Percentiles rank a stretch among this genome's conserved stretches.
phyloP scores from a whole-genome alignment of 2,113 vertebrate genomes.

The Silurus asotus region DNA sequence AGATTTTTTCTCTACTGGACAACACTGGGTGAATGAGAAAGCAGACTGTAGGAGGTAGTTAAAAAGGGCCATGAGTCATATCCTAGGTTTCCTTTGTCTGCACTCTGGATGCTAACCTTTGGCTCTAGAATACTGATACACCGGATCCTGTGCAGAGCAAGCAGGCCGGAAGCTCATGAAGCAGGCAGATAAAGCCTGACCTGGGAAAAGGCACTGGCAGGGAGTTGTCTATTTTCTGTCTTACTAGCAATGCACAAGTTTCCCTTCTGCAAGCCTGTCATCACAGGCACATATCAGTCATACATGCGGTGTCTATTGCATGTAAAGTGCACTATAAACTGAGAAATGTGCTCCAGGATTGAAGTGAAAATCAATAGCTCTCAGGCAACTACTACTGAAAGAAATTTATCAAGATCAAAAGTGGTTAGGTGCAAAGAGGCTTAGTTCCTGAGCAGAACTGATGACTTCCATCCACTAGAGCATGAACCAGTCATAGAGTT shows the following conservation, averaged over 20 bases:
- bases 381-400: not conserved
- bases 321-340: not conserved
- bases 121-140: slow-evolving; percentile 51
- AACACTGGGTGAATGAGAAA: slow-evolving; percentile 31
- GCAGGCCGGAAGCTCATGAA: slow-evolving; percentile 62
- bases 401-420: not conserved
- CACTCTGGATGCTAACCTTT: slow-evolving; percentile 60
- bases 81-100: slow-evolving; percentile 59
- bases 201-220: slow-evolving; percentile 48
- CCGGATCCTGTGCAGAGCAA: slow-evolving; percentile 37
- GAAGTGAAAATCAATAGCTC: slow-evolving; percentile 11
- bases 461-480: slow-evolving; percentile 9
- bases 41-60: slow-evolving; percentile 44
- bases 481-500: not conserved
- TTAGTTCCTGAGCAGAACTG: slow-evolving; percentile 2
- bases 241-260: slow-evolving; percentile 26
- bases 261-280: slow-evolving; percentile 37
- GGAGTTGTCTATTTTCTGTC: slow-evolving; percentile 48
- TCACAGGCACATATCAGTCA: slow-evolving; percentile 2
- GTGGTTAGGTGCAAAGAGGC: not conserved
- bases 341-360: not conserved
- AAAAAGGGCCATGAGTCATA: slow-evolving; percentile 56
- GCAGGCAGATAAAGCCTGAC: slow-evolving; percentile 58
- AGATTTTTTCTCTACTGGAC: not conserved
- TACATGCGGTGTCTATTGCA: not conserved